Conservation (phyloP, 2,888 invertebrate species). For the Latrodectus hesperus region DNA sequence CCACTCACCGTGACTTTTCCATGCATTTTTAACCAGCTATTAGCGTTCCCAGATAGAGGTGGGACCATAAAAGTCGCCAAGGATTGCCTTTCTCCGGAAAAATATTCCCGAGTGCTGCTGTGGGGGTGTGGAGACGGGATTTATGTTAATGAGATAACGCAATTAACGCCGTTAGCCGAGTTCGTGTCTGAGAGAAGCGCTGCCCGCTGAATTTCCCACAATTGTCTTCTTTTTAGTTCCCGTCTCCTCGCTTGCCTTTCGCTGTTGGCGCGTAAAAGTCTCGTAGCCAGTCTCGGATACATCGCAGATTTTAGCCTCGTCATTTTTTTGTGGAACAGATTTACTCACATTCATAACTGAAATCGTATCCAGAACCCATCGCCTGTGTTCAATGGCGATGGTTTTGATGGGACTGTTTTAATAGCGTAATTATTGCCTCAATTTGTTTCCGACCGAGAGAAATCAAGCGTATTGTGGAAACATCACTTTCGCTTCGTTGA, state of each 20-base stretch:
- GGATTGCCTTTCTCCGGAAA: conserved; percentile 10
- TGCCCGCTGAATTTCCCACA: neutral
- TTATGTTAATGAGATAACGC: conserved; percentile 31
- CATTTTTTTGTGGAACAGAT: too few relatives aligned
- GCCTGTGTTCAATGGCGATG: too few relatives aligned
- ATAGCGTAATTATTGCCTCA: too few relatives aligned
- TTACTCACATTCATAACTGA: too few relatives aligned
- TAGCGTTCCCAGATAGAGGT: conserved; percentile 21
- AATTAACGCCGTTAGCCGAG: neutral
- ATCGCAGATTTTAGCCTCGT: too few relatives aligned
- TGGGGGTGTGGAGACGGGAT: conserved; percentile 23
- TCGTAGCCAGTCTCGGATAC: too few relatives aligned
- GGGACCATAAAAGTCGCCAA: conserved; percentile 35
- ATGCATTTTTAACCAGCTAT: conserved; percentile 28
- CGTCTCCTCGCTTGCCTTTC: neutral
- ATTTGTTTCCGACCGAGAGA: too few relatives aligned
- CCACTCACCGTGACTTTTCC: neutral
- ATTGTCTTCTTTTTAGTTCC: neutral
- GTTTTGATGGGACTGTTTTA: too few relatives aligned
- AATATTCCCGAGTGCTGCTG: neutral
- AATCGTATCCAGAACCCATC: too few relatives aligned
- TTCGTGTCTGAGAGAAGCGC: neutral
- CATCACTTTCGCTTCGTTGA: too few relatives aligned
- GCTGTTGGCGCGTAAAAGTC: too few relatives aligned
- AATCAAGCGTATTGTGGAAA: too few relatives aligned